Evolutionary conservation across 2,888 invertebrate genomes (phyloP), one percentile per base, ranked within the genome.

Genomic region (Leptinotarsa juncta): DNA sequence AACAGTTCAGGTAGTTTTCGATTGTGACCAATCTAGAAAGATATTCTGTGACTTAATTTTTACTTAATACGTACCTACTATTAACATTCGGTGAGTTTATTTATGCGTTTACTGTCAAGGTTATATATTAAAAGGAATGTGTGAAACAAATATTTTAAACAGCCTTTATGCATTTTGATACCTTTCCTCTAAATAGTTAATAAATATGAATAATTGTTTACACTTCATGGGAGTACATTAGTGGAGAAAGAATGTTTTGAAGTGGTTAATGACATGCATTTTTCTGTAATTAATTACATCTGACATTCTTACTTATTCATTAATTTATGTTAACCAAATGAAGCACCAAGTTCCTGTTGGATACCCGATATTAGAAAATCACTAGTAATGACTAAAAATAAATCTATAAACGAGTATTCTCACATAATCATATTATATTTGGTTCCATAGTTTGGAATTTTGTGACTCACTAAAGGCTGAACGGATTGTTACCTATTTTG

Each of bases 1-100:
- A 62, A 67, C 20, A 68, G 66, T 71, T 74, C 72, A 73, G 73
- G 73, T 74, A 70, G 67, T 57, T 62, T 75, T 75, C 50, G 42
- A 42, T 42, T 71, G 71, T 71, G n/a, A 68, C 62, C 66, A 71
- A 70, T 67, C 15, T 51, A 67, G 10, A 32, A 67, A 60, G 67
- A 71, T 18, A 70, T 55, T 71, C 20, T 71, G 42, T 42, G 42
- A 42, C 42, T 42, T 42, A 42, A 42, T 42, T 42, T 42, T 10
- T 42, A 42, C 32, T 32, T 10, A 32, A 10, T 42, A 32, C 48
- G 16, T 66, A 53, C 51, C 32, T 23, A n/a, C 53, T 48, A 50
- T 53, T 42, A 7, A 42, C 42, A 42, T 10, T 4, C 32, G 62
- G 62, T 62, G 20, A 62, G 62, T 62, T 51, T 51, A 5, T n/a